A percentile compares a stretch with the other conserved stretches of the same genome.
Evolutionary conservation across 1,140 invertebrate species (phyloP).

Genomic region (Trachymyrmex septentrionalis): DNA sequence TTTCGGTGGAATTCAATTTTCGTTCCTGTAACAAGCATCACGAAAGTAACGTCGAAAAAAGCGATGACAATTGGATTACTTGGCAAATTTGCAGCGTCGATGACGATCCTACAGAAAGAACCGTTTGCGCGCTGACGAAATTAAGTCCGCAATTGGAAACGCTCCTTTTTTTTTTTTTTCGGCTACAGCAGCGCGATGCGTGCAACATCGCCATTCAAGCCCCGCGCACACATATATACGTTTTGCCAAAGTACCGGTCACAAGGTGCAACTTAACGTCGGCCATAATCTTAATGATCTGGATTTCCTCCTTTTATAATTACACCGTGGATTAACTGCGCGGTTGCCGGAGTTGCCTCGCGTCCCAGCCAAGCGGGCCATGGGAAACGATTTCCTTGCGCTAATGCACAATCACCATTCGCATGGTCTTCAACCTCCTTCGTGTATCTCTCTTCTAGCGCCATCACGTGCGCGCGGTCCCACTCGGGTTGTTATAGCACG

Average conservation of each 20-base stretch:
- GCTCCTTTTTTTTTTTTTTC: neutral
- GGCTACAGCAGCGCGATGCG: neutral
- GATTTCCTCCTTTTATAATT: conserved; percentile 72
- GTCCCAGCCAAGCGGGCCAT: conserved; percentile 57
- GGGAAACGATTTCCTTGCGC: conserved; percentile 71
- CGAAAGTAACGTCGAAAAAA: neutral
- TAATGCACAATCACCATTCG: conserved; percentile 58
- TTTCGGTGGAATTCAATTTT: neutral
- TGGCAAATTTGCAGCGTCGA: neutral
- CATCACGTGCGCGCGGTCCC: conserved; percentile 56
- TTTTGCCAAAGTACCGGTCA: conserved; percentile 28
- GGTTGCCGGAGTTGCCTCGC: conserved; percentile 6
- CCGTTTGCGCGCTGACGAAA: neutral
- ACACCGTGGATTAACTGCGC: conserved; percentile 61
- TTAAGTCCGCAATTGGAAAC: neutral
- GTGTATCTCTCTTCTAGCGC: conserved; percentile 48
- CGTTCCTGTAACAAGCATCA: no score
- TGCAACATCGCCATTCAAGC: conserved; percentile 6
- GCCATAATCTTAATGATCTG: conserved; percentile 68
- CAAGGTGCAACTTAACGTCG: conserved; percentile 61
- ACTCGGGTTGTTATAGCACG: conserved; percentile 56
- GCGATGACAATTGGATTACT: neutral
- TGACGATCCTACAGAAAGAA: neutral
- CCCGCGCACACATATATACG: neutral
- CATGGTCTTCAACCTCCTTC: conserved; percentile 48